Evolutionary conservation across 2,888 invertebrate species (phyloP).

Genomic region (Syrista parreyssii): DNA sequence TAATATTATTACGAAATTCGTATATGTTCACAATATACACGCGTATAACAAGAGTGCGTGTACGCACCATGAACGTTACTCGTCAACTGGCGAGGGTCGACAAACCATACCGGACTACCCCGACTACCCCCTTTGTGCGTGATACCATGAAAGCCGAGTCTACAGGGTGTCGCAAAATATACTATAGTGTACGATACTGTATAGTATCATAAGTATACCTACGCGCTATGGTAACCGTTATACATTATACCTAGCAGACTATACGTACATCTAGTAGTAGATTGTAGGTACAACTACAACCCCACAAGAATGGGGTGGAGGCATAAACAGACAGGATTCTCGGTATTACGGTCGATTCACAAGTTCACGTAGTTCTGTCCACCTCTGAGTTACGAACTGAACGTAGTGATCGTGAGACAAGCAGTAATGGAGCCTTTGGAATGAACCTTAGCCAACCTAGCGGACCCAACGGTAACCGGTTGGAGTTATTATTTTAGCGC

Average conservation of each 20-base stretch:
- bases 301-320: background rate
- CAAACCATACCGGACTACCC: slow-evolving; percentile 40
- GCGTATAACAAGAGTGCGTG: slow-evolving; percentile 19
- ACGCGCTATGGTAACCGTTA: background rate
- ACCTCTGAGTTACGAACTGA: background rate
- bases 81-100: slow-evolving; percentile 53
- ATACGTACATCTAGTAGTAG: background rate
- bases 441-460: background rate
- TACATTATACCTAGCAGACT: background rate
- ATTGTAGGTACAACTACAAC: background rate
- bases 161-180: background rate
- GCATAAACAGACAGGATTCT: background rate
- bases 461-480: background rate
- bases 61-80: slow-evolving; percentile 49
- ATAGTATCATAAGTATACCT: background rate
- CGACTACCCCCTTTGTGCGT: slow-evolving; percentile 1
- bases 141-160: slow-evolving; percentile 7
- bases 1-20: background rate
- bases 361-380: background rate
- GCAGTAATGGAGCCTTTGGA: background rate
- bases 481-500: slow-evolving; percentile 44
- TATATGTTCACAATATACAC: background rate
- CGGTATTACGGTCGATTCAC: background rate
- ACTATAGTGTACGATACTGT: background rate
- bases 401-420: background rate